Evolutionary conservation across 2,797 vertebrate genomes (phyloP).

Genomic region (Anguilla anguilla): DNA sequence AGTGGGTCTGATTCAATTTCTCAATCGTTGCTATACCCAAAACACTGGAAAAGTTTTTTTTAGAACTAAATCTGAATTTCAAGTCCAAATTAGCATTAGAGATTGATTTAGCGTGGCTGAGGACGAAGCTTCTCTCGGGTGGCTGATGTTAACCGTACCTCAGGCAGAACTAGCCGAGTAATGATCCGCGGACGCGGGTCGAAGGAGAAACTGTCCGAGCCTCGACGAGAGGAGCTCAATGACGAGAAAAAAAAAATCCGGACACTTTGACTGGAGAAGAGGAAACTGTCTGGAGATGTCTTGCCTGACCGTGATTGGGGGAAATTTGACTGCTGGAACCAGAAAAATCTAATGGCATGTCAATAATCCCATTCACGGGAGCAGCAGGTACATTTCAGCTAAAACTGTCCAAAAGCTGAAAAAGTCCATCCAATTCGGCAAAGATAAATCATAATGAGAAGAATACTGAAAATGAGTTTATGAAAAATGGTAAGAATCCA

Average conservation of each 20-base stretch:
- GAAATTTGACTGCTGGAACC: constrained; percentile 2
- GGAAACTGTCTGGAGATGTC: constrained; percentile 4
- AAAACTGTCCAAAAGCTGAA: too few species aligned
- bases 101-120: constrained; percentile 33
- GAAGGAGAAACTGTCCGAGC: not conserved
- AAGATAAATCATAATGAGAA: too few species aligned
- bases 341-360: not conserved
- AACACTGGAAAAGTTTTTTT: not conserved
- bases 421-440: too few species aligned
- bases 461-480: not conserved
- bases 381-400: too few species aligned
- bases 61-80: not conserved
- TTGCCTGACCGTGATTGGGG: not conserved
- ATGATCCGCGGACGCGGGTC: not conserved
- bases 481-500: not conserved
- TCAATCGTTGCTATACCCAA: not conserved
- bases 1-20: not conserved
- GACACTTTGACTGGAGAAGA: constrained; percentile 18
- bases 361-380: not conserved
- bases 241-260: not conserved
- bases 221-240: not conserved
- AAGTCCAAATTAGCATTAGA: constrained; percentile 45
- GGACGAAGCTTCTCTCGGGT: constrained; percentile 21
- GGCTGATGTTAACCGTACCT: constrained; percentile 33
- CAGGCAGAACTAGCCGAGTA: constrained; percentile 20